A percentile compares a stretch with the other conserved stretches of the same genome.
Evolutionary conservation across 2,797 vertebrate genomes (phyloP).

Genomic region (Emydoidea blandingii): DNA sequence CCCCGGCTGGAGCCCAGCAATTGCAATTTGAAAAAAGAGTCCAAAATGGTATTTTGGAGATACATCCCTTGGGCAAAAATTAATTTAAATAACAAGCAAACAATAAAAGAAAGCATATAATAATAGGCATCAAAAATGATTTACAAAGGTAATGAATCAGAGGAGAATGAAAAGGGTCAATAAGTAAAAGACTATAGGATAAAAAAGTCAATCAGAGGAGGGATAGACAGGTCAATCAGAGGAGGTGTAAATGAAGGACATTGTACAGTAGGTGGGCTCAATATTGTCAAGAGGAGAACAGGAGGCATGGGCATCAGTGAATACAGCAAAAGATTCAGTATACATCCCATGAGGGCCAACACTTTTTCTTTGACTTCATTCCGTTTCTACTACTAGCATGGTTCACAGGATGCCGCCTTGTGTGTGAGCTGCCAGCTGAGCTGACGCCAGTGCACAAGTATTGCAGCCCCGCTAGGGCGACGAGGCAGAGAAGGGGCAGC

Average conservation of each 20-base stretch:
- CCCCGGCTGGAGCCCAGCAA: no score
- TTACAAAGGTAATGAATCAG: not conserved
- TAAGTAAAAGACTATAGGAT: not conserved
- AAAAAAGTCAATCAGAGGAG: no score
- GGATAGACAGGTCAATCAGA: not conserved
- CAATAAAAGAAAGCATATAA: not conserved
- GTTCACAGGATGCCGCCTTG: not conserved
- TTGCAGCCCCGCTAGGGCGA: not conserved
- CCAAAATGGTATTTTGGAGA: slow-evolving; percentile 4
- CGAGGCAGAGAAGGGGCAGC: not conserved
- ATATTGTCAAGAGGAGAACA: not conserved
- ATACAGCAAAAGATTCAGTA: not conserved
- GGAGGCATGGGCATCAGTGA: not conserved
- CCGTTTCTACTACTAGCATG: not conserved
- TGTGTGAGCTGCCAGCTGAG: not conserved
- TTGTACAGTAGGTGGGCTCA: not conserved
- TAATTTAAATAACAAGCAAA: slow-evolving; percentile 7
- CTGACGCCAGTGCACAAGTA: rapidly evolving
- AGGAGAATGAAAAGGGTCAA: not conserved
- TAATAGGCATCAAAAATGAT: not conserved
- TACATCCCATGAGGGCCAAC: not conserved
- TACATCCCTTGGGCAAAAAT: not conserved
- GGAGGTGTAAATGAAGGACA: slow-evolving; percentile 8
- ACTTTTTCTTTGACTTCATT: not conserved
- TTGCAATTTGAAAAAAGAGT: not conserved